A percentile compares a stretch with the other conserved stretches of the same genome.
These are phyloP conservation scores for Prunella fulvescens DNA, from an alignment of 2,113 vertebrate genomes.

Conservation along the genomic window DNA sequence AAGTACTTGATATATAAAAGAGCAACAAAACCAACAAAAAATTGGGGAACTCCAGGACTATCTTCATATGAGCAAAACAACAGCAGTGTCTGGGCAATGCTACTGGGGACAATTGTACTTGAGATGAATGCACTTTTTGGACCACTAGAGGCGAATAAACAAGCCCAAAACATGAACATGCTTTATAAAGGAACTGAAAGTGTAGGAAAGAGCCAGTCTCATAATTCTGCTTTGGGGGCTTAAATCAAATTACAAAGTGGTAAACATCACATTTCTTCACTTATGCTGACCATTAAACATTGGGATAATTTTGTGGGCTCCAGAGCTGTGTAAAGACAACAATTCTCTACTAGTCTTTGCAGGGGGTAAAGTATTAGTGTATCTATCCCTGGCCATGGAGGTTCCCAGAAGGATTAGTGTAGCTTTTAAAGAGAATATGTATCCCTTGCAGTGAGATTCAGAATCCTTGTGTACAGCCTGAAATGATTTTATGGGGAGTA, in stretches of 20 bases:
- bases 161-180: neutral
- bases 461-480: neutral
- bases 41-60: neutral
- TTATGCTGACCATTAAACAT: neutral
- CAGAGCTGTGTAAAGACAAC: neutral
- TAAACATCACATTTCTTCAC: neutral
- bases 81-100: neutral
- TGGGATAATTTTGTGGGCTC: neutral
- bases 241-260: constrained; percentile 5
- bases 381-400: neutral
- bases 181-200: neutral
- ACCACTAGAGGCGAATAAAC: neutral
- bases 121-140: neutral
- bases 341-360: neutral
- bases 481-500: neutral
- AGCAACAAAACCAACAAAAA: neutral
- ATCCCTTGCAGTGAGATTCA: neutral
- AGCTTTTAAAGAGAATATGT: neutral
- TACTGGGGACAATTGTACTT: neutral
- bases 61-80: neutral
- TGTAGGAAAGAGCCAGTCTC: neutral
- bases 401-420: neutral
- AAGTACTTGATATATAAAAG: neutral
- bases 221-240: neutral
- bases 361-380: neutral